phyloP scores from a whole-genome alignment of 2,888 invertebrate genomes.

The Troides helena region DNA sequence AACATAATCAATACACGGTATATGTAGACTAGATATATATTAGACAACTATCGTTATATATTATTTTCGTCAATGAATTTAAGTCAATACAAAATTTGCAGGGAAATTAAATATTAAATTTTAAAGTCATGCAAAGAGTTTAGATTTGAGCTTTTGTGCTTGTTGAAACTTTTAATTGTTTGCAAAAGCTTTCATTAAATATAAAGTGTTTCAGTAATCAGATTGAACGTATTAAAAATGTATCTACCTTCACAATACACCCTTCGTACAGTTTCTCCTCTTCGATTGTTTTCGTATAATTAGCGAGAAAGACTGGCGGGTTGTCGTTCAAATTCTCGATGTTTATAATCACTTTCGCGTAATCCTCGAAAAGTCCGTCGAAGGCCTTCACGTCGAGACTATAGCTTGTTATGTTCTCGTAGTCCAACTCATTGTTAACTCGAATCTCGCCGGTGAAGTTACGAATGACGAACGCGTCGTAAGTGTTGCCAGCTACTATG shows the following conservation, averaged over 20 bases:
- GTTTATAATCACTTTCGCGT: slow-evolving; percentile 90
- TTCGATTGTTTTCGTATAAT: slow-evolving; percentile 86
- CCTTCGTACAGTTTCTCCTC: slow-evolving; percentile 86
- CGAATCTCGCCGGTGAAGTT: slow-evolving; percentile 91
- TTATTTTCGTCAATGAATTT: too few species aligned
- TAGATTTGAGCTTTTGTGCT: not conserved
- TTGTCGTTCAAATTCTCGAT: slow-evolving; percentile 96
- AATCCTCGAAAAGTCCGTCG: slow-evolving; percentile 91
- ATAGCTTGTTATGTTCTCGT: slow-evolving; percentile 91
- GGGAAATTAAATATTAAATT: too few species aligned
- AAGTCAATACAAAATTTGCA: too few species aligned
- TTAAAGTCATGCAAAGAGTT: too few species aligned
- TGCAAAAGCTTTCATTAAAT: not conserved
- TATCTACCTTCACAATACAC: slow-evolving; percentile 83
- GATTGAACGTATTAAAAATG: not conserved
- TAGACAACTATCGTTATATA: too few species aligned
- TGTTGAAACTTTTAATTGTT: not conserved
- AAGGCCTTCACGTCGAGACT: slow-evolving; percentile 90
- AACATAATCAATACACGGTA: too few species aligned
- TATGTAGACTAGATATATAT: too few species aligned
- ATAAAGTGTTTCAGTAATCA: not conserved
- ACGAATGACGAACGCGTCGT: slow-evolving; percentile 92
- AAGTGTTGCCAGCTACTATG: slow-evolving; percentile 91
- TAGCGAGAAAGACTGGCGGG: slow-evolving; percentile 89
- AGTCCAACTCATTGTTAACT: slow-evolving; percentile 89